Evolutionary conservation across 2,797 vertebrate species (phyloP), one percentile per base, ranked within the genome.

Genomic region (Australoheros facetus): DNA sequence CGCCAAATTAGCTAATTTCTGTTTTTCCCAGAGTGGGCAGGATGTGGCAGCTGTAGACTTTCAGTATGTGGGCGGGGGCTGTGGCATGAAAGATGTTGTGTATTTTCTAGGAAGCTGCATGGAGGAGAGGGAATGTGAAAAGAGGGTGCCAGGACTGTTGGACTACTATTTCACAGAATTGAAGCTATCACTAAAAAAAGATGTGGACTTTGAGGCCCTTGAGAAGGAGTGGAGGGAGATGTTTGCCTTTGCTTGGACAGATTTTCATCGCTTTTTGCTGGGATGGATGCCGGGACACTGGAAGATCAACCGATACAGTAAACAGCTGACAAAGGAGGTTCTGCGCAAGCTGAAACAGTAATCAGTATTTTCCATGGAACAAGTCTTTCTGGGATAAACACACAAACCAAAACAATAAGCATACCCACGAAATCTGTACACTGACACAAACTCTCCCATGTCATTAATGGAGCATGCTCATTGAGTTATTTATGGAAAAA

Each of bases 1-100:
- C 10, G 95, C 95, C 75, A 96, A 96, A 79, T 70, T 96, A 51
- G 95, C 93, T 10, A 96, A 96, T 90, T 96, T 96, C 88, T 96
- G 96, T 73, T 96, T 96, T 30, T 93, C 95, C 7, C 34, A 3
- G 9, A 85, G 86, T 2, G 93, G 93, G 23, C 62, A 23, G n/a
- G 86, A 91, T 0, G 95, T 95, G 48, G 95, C 95, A 0, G 95
- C 95, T 0, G 95, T 96, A 10, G 95, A 96, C 89, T 96, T 96
- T 23, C 96, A 96, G 88, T 96, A 96, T 10, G 94, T 96, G 0
- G 96, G 96, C 0, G 95, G 94, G 0, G 95, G 96, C 80, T 96
- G 96, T 21, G 96, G 96, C 19, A 95, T 96, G 90, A 96, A 96
- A 75, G 95, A 96, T 45, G 91, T 96, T 3, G 83, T 94, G 62